Evolutionary conservation across 2,113 vertebrate genomes (phyloP).

Genomic region (Pelecanoides urinatrix): DNA sequence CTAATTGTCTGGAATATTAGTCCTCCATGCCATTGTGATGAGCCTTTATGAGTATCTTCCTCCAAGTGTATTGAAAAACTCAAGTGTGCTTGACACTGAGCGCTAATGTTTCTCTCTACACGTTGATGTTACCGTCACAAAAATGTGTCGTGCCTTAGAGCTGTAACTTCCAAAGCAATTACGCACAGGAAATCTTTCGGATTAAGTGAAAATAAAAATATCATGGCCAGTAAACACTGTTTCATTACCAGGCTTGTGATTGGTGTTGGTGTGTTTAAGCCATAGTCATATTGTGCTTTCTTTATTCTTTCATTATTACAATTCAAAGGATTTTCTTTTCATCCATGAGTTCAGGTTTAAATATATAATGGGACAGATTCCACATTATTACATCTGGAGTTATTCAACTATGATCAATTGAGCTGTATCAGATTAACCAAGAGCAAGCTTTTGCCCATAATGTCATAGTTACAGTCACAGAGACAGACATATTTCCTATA

Average conservation of each 20-base stretch:
- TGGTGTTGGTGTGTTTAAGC: background rate
- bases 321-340: background rate
- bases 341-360: constrained; percentile 8
- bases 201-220: constrained; percentile 68
- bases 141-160: constrained; percentile 70
- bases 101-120: constrained; percentile 52
- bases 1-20: constrained; percentile 71
- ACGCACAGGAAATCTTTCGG: constrained; percentile 60
- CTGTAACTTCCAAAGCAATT: constrained; percentile 69
- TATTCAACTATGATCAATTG: background rate
- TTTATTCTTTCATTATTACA: background rate
- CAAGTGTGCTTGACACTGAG: constrained; percentile 71
- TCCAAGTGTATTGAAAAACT: constrained; percentile 67
- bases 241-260: constrained; percentile 14
- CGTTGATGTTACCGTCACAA: constrained; percentile 55
- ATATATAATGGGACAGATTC: background rate
- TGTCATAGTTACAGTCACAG: background rate
- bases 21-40: constrained; percentile 41
- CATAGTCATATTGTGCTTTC: background rate
- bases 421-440: background rate
- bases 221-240: constrained; percentile 46
- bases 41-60: constrained; percentile 57
- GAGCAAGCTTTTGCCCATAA: background rate
- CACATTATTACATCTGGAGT: background rate
- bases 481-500: background rate